Evolutionary conservation across 2,888 invertebrate genomes (phyloP), one percentile per base, ranked within the genome.

Genomic region (Laothoe populi): DNA sequence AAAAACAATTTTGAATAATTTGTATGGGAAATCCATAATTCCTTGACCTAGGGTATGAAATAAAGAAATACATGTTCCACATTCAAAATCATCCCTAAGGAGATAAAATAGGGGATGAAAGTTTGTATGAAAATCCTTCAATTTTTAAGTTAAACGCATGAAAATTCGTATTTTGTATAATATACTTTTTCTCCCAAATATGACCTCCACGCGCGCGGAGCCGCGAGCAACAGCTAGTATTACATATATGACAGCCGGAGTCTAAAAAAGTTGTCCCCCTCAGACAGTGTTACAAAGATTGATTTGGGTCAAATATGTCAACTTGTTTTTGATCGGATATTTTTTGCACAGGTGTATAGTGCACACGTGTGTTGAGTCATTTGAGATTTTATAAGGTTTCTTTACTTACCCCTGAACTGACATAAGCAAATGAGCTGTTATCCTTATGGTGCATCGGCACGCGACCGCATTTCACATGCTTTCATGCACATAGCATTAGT

Each of bases 361-460:
- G 71, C 81, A 81, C 78, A 79, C 79, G 79, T 74, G 63, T 60
- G 66, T 59, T 59, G 64, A 67, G 66, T 79, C 74, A 72, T 62
- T 64, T 60, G 60, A 59, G 59, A 73, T 71, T 74, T 78, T 77
- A 76, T 87, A 87, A 79, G 88, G 87, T 80, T 88, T 79, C 80
- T 70, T 73, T 72, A 67, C 70, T 70, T 73, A 73, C 70, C 69
- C 70, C 70, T 71, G 69, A 77, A 76, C 40, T 60, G 57, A 31
- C 23, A 59, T 53, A 53, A 48, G 59, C 57, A 59, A 53, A 49
- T 40, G 40, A 59, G 24, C 31, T 53, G 45, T 16, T 26, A 63
- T 70, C 86, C 88, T 86, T 86, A 86, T 83, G 88, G 79, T 74
- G 77, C 73, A 70, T 65, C 70, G 80, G 84, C 90, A 90, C 89